A percentile compares a stretch with the other conserved stretches of the same genome.
Evolutionary conservation across 2,113 vertebrate genomes (phyloP).

Genomic region (Mola mola): DNA sequence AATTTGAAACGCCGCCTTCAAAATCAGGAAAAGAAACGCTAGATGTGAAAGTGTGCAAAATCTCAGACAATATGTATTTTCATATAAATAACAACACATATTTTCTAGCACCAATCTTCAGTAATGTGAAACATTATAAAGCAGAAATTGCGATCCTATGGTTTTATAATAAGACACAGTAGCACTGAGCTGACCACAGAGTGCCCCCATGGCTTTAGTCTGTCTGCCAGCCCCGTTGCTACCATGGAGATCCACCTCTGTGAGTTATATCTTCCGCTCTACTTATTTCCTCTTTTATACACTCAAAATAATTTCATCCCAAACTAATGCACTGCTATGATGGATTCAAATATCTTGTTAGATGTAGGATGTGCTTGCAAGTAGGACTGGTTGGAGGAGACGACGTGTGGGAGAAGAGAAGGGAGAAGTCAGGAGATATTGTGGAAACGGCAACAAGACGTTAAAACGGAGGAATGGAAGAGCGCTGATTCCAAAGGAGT

Average conservation of each 20-base stretch:
- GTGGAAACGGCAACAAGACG: background rate
- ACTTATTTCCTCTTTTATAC: background rate
- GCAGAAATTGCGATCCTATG: too few species aligned
- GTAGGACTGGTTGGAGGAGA: background rate
- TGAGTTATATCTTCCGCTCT: background rate
- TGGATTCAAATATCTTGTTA: constrained; percentile 27
- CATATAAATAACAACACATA: too few species aligned
- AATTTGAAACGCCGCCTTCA: too few species aligned
- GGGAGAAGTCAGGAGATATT: background rate
- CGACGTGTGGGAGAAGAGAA: background rate
- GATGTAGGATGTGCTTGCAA: background rate
- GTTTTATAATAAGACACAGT: too few species aligned
- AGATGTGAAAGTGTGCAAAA: too few species aligned
- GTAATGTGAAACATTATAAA: too few species aligned
- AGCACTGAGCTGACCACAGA: too few species aligned
- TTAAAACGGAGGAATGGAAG: constrained; percentile 38
- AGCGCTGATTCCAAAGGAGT: constrained; percentile 43
- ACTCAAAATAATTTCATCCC: constrained; percentile 7
- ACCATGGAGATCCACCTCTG: constrained; percentile 3
- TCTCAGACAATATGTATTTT: too few species aligned
- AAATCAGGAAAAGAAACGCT: too few species aligned
- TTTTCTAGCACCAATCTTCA: too few species aligned
- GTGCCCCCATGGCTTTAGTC: too few species aligned
- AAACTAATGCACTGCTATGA: background rate
- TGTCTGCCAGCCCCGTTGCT: background rate